phyloP scores from a whole-genome alignment of 2,888 invertebrate genomes.

The Aleiodes leptofemur region DNA sequence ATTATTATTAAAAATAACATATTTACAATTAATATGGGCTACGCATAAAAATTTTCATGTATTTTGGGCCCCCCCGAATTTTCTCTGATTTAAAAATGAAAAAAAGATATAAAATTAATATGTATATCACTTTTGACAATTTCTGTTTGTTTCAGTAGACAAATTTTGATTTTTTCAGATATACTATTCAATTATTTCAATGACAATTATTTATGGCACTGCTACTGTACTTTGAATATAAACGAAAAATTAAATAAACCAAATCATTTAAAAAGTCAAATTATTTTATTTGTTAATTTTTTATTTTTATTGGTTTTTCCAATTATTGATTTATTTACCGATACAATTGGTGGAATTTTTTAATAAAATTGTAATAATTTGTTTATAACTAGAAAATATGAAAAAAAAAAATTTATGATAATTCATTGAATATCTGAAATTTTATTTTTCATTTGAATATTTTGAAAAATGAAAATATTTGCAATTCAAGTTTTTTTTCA shows the following conservation, averaged over 20 bases:
- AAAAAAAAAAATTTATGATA: too few relatives aligned
- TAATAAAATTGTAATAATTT: too few relatives aligned
- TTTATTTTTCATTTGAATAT: too few relatives aligned
- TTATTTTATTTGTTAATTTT: constrained; percentile 31
- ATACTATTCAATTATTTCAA: constrained; percentile 53
- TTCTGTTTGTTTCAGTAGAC: constrained; percentile 9
- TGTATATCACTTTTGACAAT: neutral
- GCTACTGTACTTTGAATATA: constrained; percentile 67
- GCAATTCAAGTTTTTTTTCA: too few relatives aligned
- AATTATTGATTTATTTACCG: too few relatives aligned
- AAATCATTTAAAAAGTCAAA: constrained; percentile 60
- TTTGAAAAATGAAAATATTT: too few relatives aligned
- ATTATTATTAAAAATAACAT: constrained; percentile 32
- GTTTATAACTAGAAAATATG: too few relatives aligned
- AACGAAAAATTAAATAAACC: constrained; percentile 67
- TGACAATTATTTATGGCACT: constrained; percentile 67
- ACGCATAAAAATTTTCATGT: neutral
- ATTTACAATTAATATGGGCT: constrained; percentile 45
- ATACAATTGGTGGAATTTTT: too few relatives aligned
- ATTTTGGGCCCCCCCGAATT: too few relatives aligned
- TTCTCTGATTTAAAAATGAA: too few relatives aligned
- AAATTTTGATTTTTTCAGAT: constrained; percentile 47
- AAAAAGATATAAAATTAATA: constrained; percentile 1
- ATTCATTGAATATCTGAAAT: too few relatives aligned
- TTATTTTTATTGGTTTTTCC: constrained; percentile 51